Evolutionary conservation across 2,888 invertebrate genomes (phyloP), one percentile per base, ranked within the genome.

Genomic region (Agrotis clavis): DNA sequence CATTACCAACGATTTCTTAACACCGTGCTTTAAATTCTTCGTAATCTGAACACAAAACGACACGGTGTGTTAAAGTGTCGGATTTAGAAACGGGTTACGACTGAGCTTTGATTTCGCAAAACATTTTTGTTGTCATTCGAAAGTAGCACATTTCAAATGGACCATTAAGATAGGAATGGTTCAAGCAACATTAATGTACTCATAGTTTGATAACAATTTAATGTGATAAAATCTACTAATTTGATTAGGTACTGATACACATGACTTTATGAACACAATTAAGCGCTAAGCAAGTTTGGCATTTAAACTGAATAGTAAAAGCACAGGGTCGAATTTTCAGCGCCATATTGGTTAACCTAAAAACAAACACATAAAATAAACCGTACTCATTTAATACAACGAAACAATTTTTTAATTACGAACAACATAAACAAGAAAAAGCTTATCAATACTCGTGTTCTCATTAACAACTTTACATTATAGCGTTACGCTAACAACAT

Each of bases 61-160:
- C 81, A 71, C 80, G 50, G 73, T 77, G 67, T 64, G 60, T 60
- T 47, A 54, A 54, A 30, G 72, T 72, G 68, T 83, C 60, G 48
- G 70, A 35, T 69, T 81, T 83, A 45, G 71, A 74, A 80, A 86
- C 61, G 71, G 71, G 61, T 77, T 77, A 68, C 59, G 54, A 25
- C 54, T 59, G 69, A 74, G 79, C 68, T 79, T 78, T 68, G 76
- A 72, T 87, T 87, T 87, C 78, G 86, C 78, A 85, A 87, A 76
- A 59, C 83, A 76, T 85, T 83, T 86, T 80, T 85, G 74, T 71
- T 79, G 77, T 74, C 62, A 72, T 83, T 86, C 48, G 67, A 73
- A 82, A 82, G 79, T 82, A 71, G 71, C 75, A 78, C 60, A 80
- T 83, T 74, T 68, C 25, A 84, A 86, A 86, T 77, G 72, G 74